Evolutionary conservation across 2,113 vertebrate species (phyloP), one percentile per base, ranked within the genome.

Genomic region (Cyrtonyx montezumae): DNA sequence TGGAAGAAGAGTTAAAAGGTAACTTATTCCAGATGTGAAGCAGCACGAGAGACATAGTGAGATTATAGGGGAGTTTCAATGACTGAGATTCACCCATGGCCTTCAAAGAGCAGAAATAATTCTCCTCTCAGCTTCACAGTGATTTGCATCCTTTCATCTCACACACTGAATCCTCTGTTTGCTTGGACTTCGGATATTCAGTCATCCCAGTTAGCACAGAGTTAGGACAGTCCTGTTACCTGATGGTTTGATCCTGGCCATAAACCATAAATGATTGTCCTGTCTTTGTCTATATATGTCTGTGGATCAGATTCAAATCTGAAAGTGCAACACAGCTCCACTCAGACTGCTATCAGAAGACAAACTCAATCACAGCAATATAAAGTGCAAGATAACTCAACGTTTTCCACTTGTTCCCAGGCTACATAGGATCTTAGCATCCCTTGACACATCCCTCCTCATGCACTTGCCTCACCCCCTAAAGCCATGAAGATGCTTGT

Each of bases 1-100:
- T 96, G 73, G 68, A 88, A 86, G 53, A 76, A 92, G 87, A 93
- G 25, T 92, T 90, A 94, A 94, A 94, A 88, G 71, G 43, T 68
- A 4, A 79, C 68, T 91, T 90, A 79, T 91, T 91, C 76, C 93
- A 96, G 75, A 61, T 85, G n/a, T 88, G 79, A 93, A 93, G 69
- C 73, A 93, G 58, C 34, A 45, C 94, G 77, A 95, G 28, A 94
- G 37, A 75, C 28, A 74, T 0, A 87, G 13, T 18, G 45, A 87
- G 74, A 83, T 71, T 91, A 87, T 43, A 90, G 58, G 34, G 63
- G 67, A 87, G 37, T 76, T 92, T 74, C 69, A 69, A 53, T 49
- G 49, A 79, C 45, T 8, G 3, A 83, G 68, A 48, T 58, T 78
- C 49, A 70, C 36, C 46, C 65, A 6, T 5, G 46, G 16, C 83